Evolutionary conservation across 2,113 vertebrate genomes (phyloP).

Genomic region (Lasiurus cinereus): DNA sequence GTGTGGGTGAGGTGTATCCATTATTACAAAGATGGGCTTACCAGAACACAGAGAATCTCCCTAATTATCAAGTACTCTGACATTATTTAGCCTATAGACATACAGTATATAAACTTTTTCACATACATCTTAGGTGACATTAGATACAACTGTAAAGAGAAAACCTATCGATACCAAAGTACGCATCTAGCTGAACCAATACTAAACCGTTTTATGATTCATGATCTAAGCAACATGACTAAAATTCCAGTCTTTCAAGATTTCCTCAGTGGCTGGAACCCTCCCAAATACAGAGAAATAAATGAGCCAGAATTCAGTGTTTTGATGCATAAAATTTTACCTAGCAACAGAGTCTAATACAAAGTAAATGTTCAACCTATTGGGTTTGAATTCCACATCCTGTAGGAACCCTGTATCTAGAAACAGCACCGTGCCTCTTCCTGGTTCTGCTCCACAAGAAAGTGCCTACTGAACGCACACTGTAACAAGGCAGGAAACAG

Average conservation of each 20-base stretch:
- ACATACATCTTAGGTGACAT: neutral
- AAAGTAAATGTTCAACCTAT: too few species aligned
- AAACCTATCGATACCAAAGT: neutral
- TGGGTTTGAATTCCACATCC: neutral
- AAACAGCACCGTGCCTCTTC: neutral
- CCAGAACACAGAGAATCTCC: neutral
- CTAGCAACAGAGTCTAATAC: neutral
- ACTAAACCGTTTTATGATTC: neutral
- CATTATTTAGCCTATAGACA: constrained; percentile 24
- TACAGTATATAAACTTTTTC: neutral
- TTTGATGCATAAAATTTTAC: too few species aligned
- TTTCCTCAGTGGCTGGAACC: neutral
- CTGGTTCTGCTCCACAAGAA: neutral
- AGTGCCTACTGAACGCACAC: fast-evolving
- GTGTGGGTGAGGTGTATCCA: constrained; percentile 20
- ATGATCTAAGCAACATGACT: neutral
- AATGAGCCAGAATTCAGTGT: neutral
- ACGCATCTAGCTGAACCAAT: neutral
- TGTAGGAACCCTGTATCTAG: fast-evolving
- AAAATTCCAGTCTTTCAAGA: neutral
- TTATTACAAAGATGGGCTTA: neutral
- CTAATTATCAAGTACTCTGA: neutral
- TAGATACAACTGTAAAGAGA: neutral
- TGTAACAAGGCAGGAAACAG: neutral
- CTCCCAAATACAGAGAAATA: neutral